Evolutionary conservation across 2,797 vertebrate species (phyloP).

Genomic region (Catharus ustulatus): DNA sequence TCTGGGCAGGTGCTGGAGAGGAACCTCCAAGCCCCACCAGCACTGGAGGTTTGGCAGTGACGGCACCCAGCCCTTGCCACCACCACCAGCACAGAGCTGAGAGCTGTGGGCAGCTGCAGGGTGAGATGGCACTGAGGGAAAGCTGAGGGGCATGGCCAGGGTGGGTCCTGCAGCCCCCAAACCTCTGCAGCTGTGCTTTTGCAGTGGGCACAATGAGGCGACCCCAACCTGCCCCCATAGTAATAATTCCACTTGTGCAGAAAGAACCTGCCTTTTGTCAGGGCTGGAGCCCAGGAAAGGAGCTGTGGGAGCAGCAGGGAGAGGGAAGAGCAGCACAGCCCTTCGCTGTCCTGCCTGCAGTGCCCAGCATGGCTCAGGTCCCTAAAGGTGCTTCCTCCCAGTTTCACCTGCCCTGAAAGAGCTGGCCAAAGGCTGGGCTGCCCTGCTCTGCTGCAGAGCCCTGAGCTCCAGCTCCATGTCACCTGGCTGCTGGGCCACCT

Average conservation of each 20-base stretch:
- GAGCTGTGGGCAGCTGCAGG: background rate
- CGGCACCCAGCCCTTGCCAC: fast-evolving
- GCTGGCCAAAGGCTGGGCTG: no score
- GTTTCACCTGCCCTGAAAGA: slow-evolving; percentile 78
- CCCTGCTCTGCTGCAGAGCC: background rate
- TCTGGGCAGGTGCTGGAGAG: background rate
- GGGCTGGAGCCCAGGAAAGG: background rate
- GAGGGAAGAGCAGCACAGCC: slow-evolving; percentile 48
- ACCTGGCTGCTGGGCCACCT: background rate
- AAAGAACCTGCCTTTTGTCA: no score
- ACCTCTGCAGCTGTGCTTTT: background rate
- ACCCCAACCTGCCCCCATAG: fast-evolving
- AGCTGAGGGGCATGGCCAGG: background rate
- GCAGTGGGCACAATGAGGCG: fast-evolving
- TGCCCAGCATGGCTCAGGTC: slow-evolving; percentile 85
- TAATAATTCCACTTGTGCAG: background rate
- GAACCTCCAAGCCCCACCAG: fast-evolving
- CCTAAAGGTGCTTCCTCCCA: slow-evolving; percentile 87
- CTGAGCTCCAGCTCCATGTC: slow-evolving; percentile 78
- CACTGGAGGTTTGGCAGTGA: background rate
- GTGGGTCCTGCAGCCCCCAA: background rate
- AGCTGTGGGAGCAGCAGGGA: background rate
- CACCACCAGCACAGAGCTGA: background rate
- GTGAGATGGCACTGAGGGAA: background rate
- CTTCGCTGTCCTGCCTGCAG: slow-evolving; percentile 88